phyloP scores from a whole-genome alignment of 2,113 vertebrate genomes.

The Istiophorus platypterus region DNA sequence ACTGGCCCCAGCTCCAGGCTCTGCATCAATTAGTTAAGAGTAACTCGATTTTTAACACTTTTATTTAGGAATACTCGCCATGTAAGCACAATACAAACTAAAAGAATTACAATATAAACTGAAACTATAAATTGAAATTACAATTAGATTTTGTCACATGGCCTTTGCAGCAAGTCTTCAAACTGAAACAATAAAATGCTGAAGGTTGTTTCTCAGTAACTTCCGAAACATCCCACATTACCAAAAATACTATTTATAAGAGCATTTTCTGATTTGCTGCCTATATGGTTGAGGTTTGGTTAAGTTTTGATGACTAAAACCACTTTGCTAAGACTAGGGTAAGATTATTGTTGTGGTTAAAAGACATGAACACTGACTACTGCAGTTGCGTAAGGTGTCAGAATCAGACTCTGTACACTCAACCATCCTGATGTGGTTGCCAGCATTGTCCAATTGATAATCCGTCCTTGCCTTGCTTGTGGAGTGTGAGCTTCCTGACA shows the following conservation, averaged over 20 bases:
- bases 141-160: background rate
- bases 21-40: background rate
- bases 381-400: background rate
- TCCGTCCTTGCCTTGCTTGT: background rate
- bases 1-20: background rate
- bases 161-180: background rate
- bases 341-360: background rate
- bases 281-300: too few species aligned
- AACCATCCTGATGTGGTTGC: background rate
- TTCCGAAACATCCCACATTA: too few species aligned
- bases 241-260: too few species aligned
- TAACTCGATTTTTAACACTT: background rate
- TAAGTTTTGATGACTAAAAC: too few species aligned
- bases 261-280: too few species aligned
- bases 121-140: background rate
- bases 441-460: background rate
- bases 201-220: too few species aligned
- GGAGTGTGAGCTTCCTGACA: constrained; percentile 23
- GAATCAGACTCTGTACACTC: background rate
- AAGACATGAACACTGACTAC: background rate
- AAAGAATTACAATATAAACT: too few species aligned
- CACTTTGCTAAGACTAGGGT: too few species aligned
- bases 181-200: too few species aligned
- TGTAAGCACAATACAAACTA: too few species aligned
- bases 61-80: background rate